Evolutionary conservation across 1,140 invertebrate species (phyloP).

Genomic region (Pseudomyrmex gracilis): DNA sequence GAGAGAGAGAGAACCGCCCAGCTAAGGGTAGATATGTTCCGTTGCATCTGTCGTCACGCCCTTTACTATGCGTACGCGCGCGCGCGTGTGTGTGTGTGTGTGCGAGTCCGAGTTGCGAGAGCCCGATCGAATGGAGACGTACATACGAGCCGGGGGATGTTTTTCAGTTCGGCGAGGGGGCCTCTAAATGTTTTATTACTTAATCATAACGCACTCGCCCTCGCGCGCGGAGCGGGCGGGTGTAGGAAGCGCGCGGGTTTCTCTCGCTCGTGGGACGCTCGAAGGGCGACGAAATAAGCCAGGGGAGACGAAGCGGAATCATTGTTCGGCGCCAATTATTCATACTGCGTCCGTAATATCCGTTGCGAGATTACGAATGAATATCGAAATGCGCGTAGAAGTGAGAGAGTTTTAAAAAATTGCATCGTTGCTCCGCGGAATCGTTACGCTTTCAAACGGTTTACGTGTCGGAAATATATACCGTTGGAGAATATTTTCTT

Average conservation of each 20-base stretch:
- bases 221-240: constrained; percentile 61
- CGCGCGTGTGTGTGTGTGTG: constrained; percentile 29
- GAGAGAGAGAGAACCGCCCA: constrained; percentile 72
- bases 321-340: constrained; percentile 73
- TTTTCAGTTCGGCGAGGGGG: constrained; percentile 76
- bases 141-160: constrained; percentile 73
- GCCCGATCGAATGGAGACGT: constrained; percentile 69
- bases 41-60: constrained; percentile 84
- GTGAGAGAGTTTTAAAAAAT: constrained; percentile 7
- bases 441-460: neutral
- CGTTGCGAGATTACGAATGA: neutral
- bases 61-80: constrained; percentile 69
- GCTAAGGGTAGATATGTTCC: constrained; percentile 80
- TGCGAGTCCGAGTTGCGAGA: constrained; percentile 71
- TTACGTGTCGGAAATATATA: neutral
- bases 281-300: constrained; percentile 64
- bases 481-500: constrained; percentile 3
- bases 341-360: constrained; percentile 50
- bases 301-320: constrained; percentile 51
- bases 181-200: constrained; percentile 84
- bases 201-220: constrained; percentile 80
- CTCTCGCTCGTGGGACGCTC: constrained; percentile 51
- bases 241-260: constrained; percentile 7
- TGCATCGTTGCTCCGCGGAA: neutral
- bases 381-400: neutral